Conservation (phyloP, 2,797 vertebrate species). For the Rhyacichthys aspro region DNA sequence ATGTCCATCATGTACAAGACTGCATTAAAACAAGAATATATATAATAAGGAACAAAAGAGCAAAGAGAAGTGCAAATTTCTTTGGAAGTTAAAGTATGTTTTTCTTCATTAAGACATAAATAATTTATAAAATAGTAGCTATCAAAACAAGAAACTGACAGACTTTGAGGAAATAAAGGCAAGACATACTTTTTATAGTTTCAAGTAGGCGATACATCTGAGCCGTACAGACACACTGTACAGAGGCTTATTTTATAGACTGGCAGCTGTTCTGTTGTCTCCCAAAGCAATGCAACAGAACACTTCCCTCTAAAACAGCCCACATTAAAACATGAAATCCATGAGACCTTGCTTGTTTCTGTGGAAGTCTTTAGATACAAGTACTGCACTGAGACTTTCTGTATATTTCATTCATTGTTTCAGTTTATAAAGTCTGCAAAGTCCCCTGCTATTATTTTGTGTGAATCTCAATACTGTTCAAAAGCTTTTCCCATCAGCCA, state of each 20-base stretch:
- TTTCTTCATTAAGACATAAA: constrained; percentile 83
- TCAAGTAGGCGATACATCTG: constrained; percentile 88
- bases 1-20: constrained; percentile 49
- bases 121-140: constrained; percentile 83
- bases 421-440: constrained; percentile 41
- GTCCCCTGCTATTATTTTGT: constrained; percentile 22
- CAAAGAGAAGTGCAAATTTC: constrained; percentile 95
- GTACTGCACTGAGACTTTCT: constrained; percentile 30
- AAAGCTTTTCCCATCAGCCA: neutral
- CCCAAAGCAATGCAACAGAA: constrained; percentile 29
- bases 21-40: constrained; percentile 55
- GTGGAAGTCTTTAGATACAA: constrained; percentile 27
- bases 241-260: constrained; percentile 38
- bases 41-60: constrained; percentile 72
- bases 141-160: constrained; percentile 71
- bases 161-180: constrained; percentile 83
- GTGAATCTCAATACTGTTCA: constrained; percentile 34
- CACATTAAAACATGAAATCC: constrained; percentile 55
- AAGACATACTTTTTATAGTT: constrained; percentile 80
- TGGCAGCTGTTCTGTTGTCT: constrained; percentile 39
- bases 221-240: constrained; percentile 45
- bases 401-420: constrained; percentile 28
- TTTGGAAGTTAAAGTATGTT: constrained; percentile 94
- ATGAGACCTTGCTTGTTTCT: constrained; percentile 26
- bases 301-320: constrained; percentile 32